Percentiles rank a stretch among this genome's conserved stretches.
Evolutionary conservation across 2,797 vertebrate species (phyloP).

Genomic region (Arnoldichthys spilopterus): DNA sequence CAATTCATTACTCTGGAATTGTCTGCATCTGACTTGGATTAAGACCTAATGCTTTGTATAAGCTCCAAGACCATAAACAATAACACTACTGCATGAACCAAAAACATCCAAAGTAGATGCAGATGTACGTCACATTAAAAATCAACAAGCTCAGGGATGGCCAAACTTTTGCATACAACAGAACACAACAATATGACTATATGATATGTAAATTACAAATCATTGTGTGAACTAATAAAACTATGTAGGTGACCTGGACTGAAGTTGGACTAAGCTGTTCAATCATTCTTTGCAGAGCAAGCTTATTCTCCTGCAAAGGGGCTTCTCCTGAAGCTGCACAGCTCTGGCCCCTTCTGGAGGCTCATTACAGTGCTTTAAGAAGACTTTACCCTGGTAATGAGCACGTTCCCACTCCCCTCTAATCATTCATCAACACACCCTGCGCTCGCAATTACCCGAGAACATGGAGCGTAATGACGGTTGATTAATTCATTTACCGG

Average conservation of each 20-base stretch:
- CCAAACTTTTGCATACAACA: too few species aligned
- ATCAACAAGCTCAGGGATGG: too few species aligned
- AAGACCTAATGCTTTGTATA: too few species aligned
- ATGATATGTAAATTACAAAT: too few species aligned
- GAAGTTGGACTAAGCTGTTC: neutral
- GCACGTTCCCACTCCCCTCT: constrained; percentile 53
- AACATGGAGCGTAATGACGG: constrained; percentile 54
- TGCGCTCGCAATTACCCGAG: constrained; percentile 51
- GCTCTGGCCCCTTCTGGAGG: constrained; percentile 30
- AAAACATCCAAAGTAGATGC: too few species aligned
- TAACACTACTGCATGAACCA: too few species aligned
- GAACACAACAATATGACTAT: too few species aligned
- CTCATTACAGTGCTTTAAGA: constrained; percentile 49
- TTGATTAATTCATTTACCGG: constrained; percentile 61
- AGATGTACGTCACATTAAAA: too few species aligned
- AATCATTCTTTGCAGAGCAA: neutral
- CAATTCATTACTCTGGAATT: too few species aligned
- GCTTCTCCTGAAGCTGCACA: neutral
- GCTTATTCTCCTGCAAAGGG: neutral
- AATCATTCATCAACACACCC: constrained; percentile 61
- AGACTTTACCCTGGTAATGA: constrained; percentile 59
- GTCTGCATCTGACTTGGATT: too few species aligned
- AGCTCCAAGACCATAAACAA: too few species aligned
- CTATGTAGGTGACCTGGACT: neutral
- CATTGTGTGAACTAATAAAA: neutral